Conservation (phyloP, 2,888 invertebrate species). For the Autographa gamma region DNA sequence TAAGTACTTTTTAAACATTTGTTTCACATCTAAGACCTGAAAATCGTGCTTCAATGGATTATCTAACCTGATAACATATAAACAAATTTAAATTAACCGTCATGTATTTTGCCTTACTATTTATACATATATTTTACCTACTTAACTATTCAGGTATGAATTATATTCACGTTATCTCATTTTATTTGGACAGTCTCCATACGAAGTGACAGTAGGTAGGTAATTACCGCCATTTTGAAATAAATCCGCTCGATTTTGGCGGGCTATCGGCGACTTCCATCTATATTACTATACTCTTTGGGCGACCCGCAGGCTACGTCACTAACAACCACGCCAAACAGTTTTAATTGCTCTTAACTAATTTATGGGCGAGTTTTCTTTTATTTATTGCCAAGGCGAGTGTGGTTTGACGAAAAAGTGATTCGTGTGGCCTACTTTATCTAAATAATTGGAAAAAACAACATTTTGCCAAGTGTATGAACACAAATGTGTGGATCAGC, state of each 20-base stretch:
- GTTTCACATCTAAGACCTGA: too few relatives aligned
- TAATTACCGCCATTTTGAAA: slow-evolving; percentile 51
- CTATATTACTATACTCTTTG: too few relatives aligned
- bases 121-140: too few relatives aligned
- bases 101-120: not conserved
- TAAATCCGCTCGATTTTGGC: slow-evolving; percentile 45
- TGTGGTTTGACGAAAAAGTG: not conserved
- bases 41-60: too few relatives aligned
- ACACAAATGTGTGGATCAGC: too few relatives aligned
- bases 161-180: not conserved
- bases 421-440: not conserved
- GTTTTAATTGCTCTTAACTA: slow-evolving; percentile 33
- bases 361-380: slow-evolving; percentile 28
- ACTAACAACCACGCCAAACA: slow-evolving; percentile 37
- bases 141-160: not conserved
- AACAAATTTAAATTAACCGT: not conserved
- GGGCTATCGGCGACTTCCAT: slow-evolving; percentile 52
- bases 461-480: too few relatives aligned
- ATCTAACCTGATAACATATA: not conserved
- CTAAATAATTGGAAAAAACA: too few relatives aligned
- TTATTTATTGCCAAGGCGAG: slow-evolving; percentile 16
- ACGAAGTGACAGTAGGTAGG: slow-evolving; percentile 29
- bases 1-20: too few relatives aligned
- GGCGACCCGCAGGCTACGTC: slow-evolving; percentile 41
- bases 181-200: slow-evolving; percentile 30